Base-by-base conservation (phyloP, 2,797 vertebrate genomes). In the Spea hammondii region DNA sequence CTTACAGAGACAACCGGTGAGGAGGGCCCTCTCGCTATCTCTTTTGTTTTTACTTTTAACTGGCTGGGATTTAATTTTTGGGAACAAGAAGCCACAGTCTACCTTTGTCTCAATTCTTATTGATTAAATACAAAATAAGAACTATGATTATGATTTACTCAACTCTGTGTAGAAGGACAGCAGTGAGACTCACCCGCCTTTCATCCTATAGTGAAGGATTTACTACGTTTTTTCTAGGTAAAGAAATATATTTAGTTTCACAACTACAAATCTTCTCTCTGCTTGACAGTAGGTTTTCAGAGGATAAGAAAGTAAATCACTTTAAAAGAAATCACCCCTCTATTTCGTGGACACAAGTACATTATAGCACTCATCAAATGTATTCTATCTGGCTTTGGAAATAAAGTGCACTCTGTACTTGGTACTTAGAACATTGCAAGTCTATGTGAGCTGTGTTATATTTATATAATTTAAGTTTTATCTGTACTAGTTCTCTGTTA, bases 81-180 rank as follows among this genome's bases (percentile, higher is more conserved):
- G 84, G 82, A 82, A 80, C 85, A 89, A 86, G 88, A 90, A 92
- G 85, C 80, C 55, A 47, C 74, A 81, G 72, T 86, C 84, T 81
- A n/a, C 59, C 32, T 62, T 62, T 62, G 14, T 9, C 5, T 62
- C 6, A 10, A 62, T 6, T 2, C 32, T 1, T 9, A 17, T 5
- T 17, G 59, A n/a, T 62, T 62, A 17, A 17, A 62, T n/a, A 9
- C 59, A 62, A 17, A 17, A 62, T 62, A 62, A 32, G 7, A 6
- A 17, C 14, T 44, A 62, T 14, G 59, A 62, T 17, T 17, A 32
- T 17, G 59, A 8, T 17, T 32, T 32, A 32, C 32, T 32, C 32
- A 32, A 32, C 32, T 32, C 32, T 32, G 32, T 32, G 32, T 32
- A 32, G 32, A 32, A 32, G 32, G 32, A 32, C 32, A 32, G 32